Evolutionary conservation across 2,113 vertebrate genomes (phyloP), one percentile per base, ranked within the genome.

Genomic region (Sturnira hondurensis): DNA sequence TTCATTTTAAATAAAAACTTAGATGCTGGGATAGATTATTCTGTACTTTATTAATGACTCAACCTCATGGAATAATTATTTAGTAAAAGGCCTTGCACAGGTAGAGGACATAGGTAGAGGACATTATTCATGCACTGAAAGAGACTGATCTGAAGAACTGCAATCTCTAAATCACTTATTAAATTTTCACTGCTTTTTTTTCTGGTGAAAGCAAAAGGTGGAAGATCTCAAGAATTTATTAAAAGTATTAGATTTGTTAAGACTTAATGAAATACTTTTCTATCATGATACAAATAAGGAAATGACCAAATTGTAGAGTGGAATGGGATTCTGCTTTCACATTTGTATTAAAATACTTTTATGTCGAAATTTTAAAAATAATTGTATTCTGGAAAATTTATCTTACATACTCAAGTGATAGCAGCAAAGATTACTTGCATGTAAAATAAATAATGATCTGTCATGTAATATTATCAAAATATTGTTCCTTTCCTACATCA

Each of bases 111-210:
- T 63, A 45, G 54, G 77, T 98, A 95, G n/a, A n/a, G n/a, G n/a
- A n/a, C n/a, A 97, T 97, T 93, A 94, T 84, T 97, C 87, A 94
- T 82, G 92, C 68, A n/a, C 63, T 96, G 86, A 97, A 56, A 98
- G 52, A 76, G 82, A 97, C 97, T 98, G 92, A 97, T 97, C 63
- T 77, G 56, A 84, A 78, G 91, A 91, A 86, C 90, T 92, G 92
- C 8, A 22, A 68, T 58, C 45, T 47, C 19, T 63, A 89, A 90
- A 61, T 85, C 19, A 68, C 17, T n/a, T 76, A 20, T 13, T 47
- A 65, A 45, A 54, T 93, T 97, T 97, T 52, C 77, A 91, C 85
- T 97, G 89, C 71, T 61, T 61, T 91, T 71, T 96, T 91, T 96
- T 97, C 45, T 86, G 24, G 92, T 97, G 95, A 94, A 68, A 52